These are phyloP conservation scores for Brachylomia viminalis DNA, from an alignment of 2,888 invertebrate species.

Conservation along the genomic window DNA sequence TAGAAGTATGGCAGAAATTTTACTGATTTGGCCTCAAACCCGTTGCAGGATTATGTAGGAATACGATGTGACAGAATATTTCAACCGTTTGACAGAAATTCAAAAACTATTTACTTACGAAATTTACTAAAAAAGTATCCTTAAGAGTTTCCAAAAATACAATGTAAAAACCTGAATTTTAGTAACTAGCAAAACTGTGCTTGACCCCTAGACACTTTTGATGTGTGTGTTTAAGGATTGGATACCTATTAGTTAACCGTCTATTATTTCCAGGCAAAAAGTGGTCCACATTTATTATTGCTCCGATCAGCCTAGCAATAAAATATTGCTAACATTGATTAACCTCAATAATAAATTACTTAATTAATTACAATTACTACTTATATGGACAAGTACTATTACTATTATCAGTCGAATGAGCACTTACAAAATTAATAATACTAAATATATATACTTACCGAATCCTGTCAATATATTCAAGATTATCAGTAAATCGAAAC, in stretches of 20 bases:
- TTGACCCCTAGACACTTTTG: too few relatives aligned
- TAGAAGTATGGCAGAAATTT: too few relatives aligned
- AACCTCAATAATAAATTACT: conserved; percentile 34
- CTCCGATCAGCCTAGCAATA: not conserved
- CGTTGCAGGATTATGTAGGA: too few relatives aligned
- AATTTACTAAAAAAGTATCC: too few relatives aligned
- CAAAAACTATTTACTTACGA: too few relatives aligned
- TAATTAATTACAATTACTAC: conserved; percentile 20
- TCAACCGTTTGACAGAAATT: too few relatives aligned
- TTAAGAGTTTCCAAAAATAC: too few relatives aligned
- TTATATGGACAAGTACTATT: conserved; percentile 39
- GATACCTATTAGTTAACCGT: not conserved
- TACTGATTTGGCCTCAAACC: too few relatives aligned
- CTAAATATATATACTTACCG: conserved; percentile 42
- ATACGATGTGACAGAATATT: too few relatives aligned
- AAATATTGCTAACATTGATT: not conserved
- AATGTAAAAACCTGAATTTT: too few relatives aligned
- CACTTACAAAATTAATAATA: conserved; percentile 49
- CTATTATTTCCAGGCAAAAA: not conserved
- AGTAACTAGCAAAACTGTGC: too few relatives aligned
- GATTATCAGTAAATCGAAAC: conserved; percentile 73
- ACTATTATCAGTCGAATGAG: conserved; percentile 50
- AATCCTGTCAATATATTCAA: conserved; percentile 70
- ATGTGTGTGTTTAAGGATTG: not conserved
- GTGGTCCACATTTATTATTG: not conserved